Evolutionary conservation across 2,797 vertebrate species (phyloP).

Genomic region (Scarus forsteni): DNA sequence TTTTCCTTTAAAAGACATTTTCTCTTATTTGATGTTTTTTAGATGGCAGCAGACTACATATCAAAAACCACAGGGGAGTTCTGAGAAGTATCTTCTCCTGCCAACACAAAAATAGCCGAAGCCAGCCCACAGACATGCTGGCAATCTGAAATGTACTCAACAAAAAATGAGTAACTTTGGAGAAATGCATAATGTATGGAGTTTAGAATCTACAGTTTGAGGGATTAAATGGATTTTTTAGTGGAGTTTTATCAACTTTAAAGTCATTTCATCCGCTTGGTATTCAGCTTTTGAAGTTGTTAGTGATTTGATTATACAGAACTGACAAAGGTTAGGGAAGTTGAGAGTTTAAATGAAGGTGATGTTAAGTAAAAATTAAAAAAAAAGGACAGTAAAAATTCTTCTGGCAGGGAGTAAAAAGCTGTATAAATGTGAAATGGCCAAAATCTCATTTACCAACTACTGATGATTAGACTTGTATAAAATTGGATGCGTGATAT

Average conservation of each 20-base stretch:
- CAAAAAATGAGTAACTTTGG: conserved; percentile 24
- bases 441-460: too few relatives aligned
- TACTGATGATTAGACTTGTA: too few relatives aligned
- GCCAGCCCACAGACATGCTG: conserved; percentile 57
- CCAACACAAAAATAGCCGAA: conserved; percentile 40
- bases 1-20: neutral
- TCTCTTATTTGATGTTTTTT: conserved; percentile 10
- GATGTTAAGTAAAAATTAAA: neutral
- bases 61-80: conserved; percentile 26
- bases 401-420: too few relatives aligned
- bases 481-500: too few relatives aligned
- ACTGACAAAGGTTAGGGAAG: neutral
- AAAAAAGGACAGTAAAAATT: too few relatives aligned
- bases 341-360: neutral
- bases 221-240: conserved; percentile 50
- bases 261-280: neutral
- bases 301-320: neutral
- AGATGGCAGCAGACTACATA: conserved; percentile 23
- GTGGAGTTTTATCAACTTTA: neutral
- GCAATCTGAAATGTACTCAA: conserved; percentile 27
- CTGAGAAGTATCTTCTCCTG: conserved; percentile 31
- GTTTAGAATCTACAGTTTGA: conserved; percentile 21
- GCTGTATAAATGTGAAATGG: too few relatives aligned
- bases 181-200: conserved; percentile 1
- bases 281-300: neutral